A percentile compares a stretch with the other conserved stretches of the same genome.
Evolutionary conservation across 2,113 vertebrate genomes (phyloP).

Genomic region (Illadopsis cleaveri): DNA sequence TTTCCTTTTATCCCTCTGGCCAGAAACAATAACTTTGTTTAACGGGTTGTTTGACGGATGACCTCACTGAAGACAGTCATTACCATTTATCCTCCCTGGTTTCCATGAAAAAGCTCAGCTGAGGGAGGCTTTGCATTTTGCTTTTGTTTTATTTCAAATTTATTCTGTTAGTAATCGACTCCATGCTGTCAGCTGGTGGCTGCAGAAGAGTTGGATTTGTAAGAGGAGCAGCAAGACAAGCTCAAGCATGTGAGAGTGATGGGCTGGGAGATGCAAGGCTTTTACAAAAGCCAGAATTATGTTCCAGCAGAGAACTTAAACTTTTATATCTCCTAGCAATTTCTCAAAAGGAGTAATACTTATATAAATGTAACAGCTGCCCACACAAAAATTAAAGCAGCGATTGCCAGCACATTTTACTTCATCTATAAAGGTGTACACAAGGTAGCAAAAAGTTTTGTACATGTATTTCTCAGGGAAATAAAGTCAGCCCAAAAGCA

Average conservation of each 20-base stretch:
- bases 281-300: not conserved
- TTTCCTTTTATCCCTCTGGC: not conserved
- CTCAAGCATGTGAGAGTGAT: not conserved
- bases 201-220: not conserved
- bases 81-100: not conserved
- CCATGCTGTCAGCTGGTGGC: not conserved
- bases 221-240: not conserved
- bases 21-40: not conserved
- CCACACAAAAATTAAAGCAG: constrained; percentile 39
- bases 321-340: not conserved
- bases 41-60: not conserved
- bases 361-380: not conserved
- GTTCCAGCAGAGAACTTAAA: not conserved
- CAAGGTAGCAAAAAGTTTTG: not conserved
- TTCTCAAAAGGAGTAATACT: constrained; percentile 4
- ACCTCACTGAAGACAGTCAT: not conserved
- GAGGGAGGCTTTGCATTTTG: not conserved
- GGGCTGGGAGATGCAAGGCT: not conserved
- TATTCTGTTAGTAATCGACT: not conserved
- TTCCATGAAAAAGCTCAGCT: not conserved
- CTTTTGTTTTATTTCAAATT: not conserved
- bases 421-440: not conserved
- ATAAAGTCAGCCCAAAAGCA: not conserved
- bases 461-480: not conserved
- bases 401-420: not conserved